Evolutionary conservation across 2,113 vertebrate genomes (phyloP), one percentile per base, ranked within the genome.

Genomic region (Pteropus alecto): DNA sequence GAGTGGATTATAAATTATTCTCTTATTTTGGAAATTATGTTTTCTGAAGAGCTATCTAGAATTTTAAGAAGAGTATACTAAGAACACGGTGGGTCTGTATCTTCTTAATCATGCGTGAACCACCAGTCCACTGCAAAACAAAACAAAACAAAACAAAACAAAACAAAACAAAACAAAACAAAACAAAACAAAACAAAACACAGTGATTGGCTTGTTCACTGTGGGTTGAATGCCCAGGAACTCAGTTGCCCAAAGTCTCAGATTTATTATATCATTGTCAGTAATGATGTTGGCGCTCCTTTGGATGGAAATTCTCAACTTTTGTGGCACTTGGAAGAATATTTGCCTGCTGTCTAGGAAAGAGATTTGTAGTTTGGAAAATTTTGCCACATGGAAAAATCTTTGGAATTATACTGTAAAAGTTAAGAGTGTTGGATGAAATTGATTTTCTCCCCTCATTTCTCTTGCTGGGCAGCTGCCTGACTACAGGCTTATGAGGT

Each of bases 271-370:
- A 46, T 61, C 61, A 58, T 81, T 81, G 79, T 97, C 68, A 83
- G 35, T 35, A 18, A 78, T 88, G 92, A 74, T 86, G n/a, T 7
- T 48, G 61, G 65, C 87, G 43, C 22, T 35, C 60, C 51, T 74
- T 58, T 61, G 92, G 81, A 82, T 71, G 18, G 93, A 88, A 70
- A 91, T 93, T 93, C 68, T 95, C 67, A 16, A 68, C 33, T n/a
- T 2, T 38, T 78, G 19, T 91, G 85, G 93, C 76, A 74, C 38
- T 95, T 93, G 77, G 91, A 96, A 79, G 79, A 96, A 70, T 46
- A 65, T 91, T 97, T 97, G 87, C 91, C 56, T 95, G 88, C 94
- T 95, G 96, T 95, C 91, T 97, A 96, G 92, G 88, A 97, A 96
- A 88, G 90, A 97, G 67, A 90, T 85, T 93, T 97, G 77, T 76